These are phyloP conservation scores for Baronia brevicornis DNA, from an alignment of 2,888 invertebrate genomes.

Conservation along the genomic window DNA sequence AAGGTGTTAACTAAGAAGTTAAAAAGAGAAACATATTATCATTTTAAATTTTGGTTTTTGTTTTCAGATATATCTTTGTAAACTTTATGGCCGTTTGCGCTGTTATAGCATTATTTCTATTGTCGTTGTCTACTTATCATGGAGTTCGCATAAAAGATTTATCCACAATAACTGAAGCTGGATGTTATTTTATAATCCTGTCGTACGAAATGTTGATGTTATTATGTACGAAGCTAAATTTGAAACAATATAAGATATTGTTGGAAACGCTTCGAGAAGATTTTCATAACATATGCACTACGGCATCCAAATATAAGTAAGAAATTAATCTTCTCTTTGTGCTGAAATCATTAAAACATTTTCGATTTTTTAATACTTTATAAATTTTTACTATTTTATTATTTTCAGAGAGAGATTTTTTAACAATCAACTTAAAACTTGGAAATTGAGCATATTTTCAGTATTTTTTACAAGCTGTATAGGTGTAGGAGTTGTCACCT, in stretches of 20 bases:
- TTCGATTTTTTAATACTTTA: too few relatives aligned
- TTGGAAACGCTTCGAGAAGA: conserved; percentile 33
- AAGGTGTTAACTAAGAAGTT: conserved; percentile 2
- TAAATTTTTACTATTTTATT: conserved; percentile 5
- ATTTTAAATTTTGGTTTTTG: background rate
- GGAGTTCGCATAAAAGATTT: conserved; percentile 30
- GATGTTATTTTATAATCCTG: conserved; percentile 35
- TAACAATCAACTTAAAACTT: conserved; percentile 35
- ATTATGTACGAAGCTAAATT: conserved; percentile 29
- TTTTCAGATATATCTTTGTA: conserved; percentile 28
- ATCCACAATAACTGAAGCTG: conserved; percentile 34
- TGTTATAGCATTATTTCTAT: conserved; percentile 16
- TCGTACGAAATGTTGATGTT: conserved; percentile 36
- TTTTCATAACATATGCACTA: conserved; percentile 38
- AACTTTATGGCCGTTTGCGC: conserved; percentile 17
- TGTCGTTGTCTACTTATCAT: conserved; percentile 22
- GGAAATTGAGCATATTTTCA: conserved; percentile 32
- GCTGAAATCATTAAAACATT: too few relatives aligned
- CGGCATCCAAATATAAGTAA: conserved; percentile 36
- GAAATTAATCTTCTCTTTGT: too few relatives aligned
- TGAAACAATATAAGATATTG: conserved; percentile 31
- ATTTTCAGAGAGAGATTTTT: conserved; percentile 39
- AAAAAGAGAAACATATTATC: background rate
- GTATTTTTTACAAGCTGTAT: conserved; percentile 25
- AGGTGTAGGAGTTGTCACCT: conserved; percentile 24